Percentiles rank a stretch among this genome's conserved stretches.
These are phyloP conservation scores for Paratrypauchen microcephalus DNA, from an alignment of 2,797 vertebrate genomes.

Conservation along the genomic window DNA sequence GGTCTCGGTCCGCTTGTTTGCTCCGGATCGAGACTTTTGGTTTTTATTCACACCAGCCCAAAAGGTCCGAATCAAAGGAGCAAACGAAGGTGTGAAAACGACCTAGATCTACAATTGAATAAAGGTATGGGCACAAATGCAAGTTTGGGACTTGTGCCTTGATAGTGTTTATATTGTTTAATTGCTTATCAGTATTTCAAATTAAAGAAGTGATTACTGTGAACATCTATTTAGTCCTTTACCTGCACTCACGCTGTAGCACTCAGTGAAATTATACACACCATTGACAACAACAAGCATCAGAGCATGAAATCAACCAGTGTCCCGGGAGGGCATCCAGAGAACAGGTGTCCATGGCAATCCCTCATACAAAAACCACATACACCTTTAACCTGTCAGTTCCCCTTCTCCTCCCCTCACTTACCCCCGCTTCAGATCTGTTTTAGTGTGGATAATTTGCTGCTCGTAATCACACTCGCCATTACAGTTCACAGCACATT, in stretches of 20 bases:
- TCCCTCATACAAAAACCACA: conserved; percentile 9
- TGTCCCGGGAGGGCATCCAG: conserved; percentile 27
- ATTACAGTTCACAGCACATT: conserved; percentile 21
- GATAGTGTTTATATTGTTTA: too few species aligned
- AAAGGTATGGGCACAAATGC: too few species aligned
- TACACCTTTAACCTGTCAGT: conserved; percentile 28
- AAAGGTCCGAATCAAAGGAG: too few species aligned
- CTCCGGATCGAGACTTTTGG: too few species aligned
- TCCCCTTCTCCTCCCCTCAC: not conserved
- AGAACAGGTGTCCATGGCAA: conserved; percentile 33
- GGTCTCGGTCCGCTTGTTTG: too few species aligned
- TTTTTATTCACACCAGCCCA: too few species aligned
- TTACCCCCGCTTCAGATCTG: conserved; percentile 18
- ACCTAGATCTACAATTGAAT: too few species aligned
- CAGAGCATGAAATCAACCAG: conserved; percentile 8
- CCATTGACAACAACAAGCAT: conserved; percentile 14
- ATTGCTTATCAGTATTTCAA: not conserved
- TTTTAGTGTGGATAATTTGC: conserved; percentile 20
- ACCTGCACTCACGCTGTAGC: not conserved
- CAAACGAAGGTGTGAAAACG: too few species aligned
- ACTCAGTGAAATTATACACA: conserved; percentile 2
- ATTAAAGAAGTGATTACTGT: not conserved
- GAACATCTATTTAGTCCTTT: conserved; percentile 1
- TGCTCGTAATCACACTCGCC: conserved; percentile 30
- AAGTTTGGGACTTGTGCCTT: too few species aligned